Evolutionary conservation across 2,797 vertebrate species (phyloP), one percentile per base, ranked within the genome.

Genomic region (Sorex maritimensis): DNA sequence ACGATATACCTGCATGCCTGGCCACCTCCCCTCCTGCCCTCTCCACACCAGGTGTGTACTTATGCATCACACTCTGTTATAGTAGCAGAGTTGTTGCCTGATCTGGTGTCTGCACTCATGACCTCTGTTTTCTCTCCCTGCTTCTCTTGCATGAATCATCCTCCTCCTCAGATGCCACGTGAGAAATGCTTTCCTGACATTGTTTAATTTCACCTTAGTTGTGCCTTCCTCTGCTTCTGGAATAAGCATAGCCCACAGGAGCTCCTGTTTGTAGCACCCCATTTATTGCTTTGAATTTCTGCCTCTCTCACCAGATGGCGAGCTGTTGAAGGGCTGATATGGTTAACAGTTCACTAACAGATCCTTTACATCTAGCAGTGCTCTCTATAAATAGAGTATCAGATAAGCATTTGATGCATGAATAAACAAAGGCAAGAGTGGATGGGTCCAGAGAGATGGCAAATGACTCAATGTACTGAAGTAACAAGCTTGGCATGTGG

Each of bases 21-120:
- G 19, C 15, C 15, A 30, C 34, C 13, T 52, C 21, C 30, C 10
- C 0, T 4, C 2, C 67, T 12, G 14, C n/a, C 21, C 17, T 2
- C 68, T 46, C 34, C 34, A 17, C 6, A 0, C 21, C 34, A 8
- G n/a, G 14, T 0, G 1, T 11, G 52, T 73, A 14, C 65, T 67
- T 67, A n/a, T 28, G 26, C 24, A n/a, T 5, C n/a, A 10, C 0
- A 13, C 38, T 68, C 8, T 21, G 24, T 58, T 44, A 46, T 28
- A 21, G 58, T 3, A 1, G 1, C 8, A 9, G 68, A 65, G 65
- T 65, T 34, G 8, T 74, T 26, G 2, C 7, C 15, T 55, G 10
- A 2, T 11, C 6, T 5, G 24, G 75, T 17, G 17, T 0, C 0
- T 11, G 17, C 67, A 55, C 26, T 92, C 15, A 8, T 5, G n/a